Conservation (phyloP, 92 coral and sea anemone species). For the Desmophyllum pertusum region DNA sequence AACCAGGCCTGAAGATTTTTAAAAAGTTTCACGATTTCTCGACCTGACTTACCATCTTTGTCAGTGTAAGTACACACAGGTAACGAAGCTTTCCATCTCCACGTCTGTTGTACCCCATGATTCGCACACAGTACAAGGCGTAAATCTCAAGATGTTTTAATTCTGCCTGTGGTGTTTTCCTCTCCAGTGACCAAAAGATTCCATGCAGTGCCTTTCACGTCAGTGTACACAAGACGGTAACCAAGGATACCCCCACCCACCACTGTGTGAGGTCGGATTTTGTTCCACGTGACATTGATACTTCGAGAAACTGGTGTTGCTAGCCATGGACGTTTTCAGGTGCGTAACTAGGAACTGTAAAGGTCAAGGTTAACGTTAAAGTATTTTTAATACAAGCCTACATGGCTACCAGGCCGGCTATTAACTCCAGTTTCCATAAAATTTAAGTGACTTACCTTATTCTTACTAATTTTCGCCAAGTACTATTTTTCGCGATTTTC, state of each 20-base stretch:
- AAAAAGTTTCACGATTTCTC: neutral
- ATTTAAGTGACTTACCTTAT: too few relatives aligned
- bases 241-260: conserved; percentile 58
- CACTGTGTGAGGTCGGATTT: conserved; percentile 54
- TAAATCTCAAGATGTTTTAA: conserved; percentile 53
- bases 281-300: conserved; percentile 70
- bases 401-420: too few relatives aligned
- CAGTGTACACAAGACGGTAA: conserved; percentile 64
- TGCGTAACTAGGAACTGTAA: conserved; percentile 68
- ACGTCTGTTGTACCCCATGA: conserved; percentile 73
- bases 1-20: too few relatives aligned
- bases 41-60: conserved; percentile 73
- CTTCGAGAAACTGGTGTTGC: conserved; percentile 77
- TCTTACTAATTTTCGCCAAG: too few relatives aligned
- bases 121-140: conserved; percentile 68
- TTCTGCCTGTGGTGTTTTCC: conserved; percentile 1
- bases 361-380: neutral
- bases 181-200: conserved; percentile 14
- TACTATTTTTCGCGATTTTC: too few relatives aligned
- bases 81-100: conserved; percentile 83
- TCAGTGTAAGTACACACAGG: conserved; percentile 77
- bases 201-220: neutral
- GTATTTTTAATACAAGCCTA: too few relatives aligned
- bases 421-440: too few relatives aligned
- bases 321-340: conserved; percentile 44